Conservation (phyloP, 1,140 invertebrate genomes). For the Gerris buenoi region DNA sequence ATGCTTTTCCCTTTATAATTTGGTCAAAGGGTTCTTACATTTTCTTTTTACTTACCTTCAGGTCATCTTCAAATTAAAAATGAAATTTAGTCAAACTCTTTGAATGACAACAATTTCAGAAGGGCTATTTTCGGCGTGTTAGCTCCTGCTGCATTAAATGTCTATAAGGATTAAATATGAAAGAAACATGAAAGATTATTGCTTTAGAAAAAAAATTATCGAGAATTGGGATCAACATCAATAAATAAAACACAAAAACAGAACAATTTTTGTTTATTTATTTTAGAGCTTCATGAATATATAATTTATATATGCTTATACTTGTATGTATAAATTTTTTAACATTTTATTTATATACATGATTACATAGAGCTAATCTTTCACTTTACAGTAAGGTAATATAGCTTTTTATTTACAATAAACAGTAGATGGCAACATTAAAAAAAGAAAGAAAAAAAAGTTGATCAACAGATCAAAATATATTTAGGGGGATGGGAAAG, state of each 20-base stretch:
- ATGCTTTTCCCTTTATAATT: no score
- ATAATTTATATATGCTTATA: not conserved
- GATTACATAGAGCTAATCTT: not conserved
- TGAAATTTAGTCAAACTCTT: no score
- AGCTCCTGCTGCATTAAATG: no score
- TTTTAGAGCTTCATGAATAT: not conserved
- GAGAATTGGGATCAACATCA: no score
- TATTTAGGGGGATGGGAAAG: not conserved
- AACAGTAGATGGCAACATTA: not conserved
- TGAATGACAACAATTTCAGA: no score
- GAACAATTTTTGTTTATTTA: not conserved
- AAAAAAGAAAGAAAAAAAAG: not conserved
- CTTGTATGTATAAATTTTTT: not conserved
- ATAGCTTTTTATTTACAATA: not conserved
- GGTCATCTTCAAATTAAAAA: no score
- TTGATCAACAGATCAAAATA: not conserved
- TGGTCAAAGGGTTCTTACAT: no score
- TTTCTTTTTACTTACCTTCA: no score
- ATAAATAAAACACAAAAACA: not conserved
- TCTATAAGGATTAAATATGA: no score
- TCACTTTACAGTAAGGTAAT: not conserved
- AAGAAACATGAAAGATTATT: no score
- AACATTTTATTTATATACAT: not conserved
- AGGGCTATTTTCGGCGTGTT: no score
- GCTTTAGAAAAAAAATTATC: no score